These are phyloP conservation scores for human (Homo sapiens) DNA, from an alignment of 2,113 vertebrate species.

Conservation along the genomic window GRCh38 chr20:39553501-39554000, in stretches of 20 bases:
- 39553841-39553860: background rate
- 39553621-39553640: background rate
- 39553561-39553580: background rate
- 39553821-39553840: background rate
- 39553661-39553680: background rate
- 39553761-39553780: background rate
- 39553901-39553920: background rate
- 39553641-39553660: background rate
- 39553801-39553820: background rate
- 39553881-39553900: background rate
- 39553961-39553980: background rate
- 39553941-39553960: background rate
- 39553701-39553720: background rate
- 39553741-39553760: background rate
- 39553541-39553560: slow-evolving; percentile 33
- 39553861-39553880: background rate
- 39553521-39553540: slow-evolving; percentile 10
- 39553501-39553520: background rate
- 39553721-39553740: background rate
- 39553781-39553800: background rate
- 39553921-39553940: background rate
- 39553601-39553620: background rate
- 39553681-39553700: background rate
- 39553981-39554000: background rate
- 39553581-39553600: background rate